Base-by-base conservation (phyloP, 1,140 invertebrate species). In the Cotesia typhae region DNA sequence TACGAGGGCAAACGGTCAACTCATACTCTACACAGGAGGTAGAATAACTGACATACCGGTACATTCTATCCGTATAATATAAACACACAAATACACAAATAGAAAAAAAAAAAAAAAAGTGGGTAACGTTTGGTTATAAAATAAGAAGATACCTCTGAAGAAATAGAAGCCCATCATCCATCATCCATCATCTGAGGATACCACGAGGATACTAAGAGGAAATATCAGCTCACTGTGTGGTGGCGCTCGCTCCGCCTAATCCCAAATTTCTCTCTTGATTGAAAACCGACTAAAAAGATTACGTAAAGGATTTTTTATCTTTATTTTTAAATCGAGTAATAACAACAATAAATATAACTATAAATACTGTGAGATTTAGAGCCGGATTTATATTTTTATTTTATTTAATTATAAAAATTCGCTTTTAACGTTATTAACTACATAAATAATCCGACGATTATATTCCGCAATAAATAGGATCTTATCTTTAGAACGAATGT, bases 211-310 rank as follows among this genome's bases (percentile, higher is more conserved):
- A 28, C 28, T 1, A 28, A 1, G 1, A 70, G 67, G 61, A 70
- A 70, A 70, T 70, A 70, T 70, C 28, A 28, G 67, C 55, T 47
- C 67, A 70, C 67, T 70, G 67, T 70, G 57, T 59, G 57, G 59
- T 57, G 14, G 67, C 59, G 57, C 57, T 61, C 59, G 5, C 5
- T 61, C 59, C 59, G 28, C 59, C 59, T 61, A 17, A 28, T 20
- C 53, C 53, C 7, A 47, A 47, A 47, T 20, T 20, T 57, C n/a
- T 57, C n/a, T 57, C 17, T 12, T 61, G 59, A 61, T 61, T 61
- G 59, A 61, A 61, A 61, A 61, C 59, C 59, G 59, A 61, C 59
- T 61, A 61, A 61, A 61, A 61, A 61, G 59, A 35, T 61, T 61
- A 35, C 28, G 28, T 61, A 61, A 61, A 61, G 28, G 28, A 28